These are phyloP conservation scores for Drosophila borealis DNA, from an alignment of 2,888 invertebrate genomes.

Conservation along the genomic window DNA sequence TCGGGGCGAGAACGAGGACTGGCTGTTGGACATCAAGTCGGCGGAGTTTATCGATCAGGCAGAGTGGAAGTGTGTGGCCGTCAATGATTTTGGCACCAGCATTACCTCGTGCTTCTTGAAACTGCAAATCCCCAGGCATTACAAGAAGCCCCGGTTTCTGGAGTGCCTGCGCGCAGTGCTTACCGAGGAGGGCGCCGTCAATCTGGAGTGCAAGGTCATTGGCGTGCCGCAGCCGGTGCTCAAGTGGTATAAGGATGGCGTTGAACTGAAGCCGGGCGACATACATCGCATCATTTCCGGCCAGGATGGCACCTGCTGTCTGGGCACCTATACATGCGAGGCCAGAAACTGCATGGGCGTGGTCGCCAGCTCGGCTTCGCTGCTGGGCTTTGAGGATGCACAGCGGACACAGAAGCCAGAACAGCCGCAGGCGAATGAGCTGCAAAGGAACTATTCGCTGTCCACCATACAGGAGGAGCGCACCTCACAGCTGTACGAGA, in stretches of 20 bases:
- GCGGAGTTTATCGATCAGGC: conserved; percentile 94
- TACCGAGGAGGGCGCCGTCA: conserved; percentile 94
- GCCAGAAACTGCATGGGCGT: conserved; percentile 96
- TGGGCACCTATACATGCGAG: conserved; percentile 96
- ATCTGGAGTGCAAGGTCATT: conserved; percentile 96
- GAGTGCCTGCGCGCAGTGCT: conserved; percentile 94
- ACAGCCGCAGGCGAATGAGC: conserved; percentile 84
- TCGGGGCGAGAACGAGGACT: conserved; percentile 90
- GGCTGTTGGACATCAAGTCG: conserved; percentile 89
- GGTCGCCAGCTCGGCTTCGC: conserved; percentile 94
- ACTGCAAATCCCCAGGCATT: conserved; percentile 93
- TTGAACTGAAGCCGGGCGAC: conserved; percentile 95
- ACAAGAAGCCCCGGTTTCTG: conserved; percentile 94
- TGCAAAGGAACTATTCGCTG: conserved; percentile 91
- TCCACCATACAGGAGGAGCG: conserved; percentile 96
- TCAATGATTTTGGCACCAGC: conserved; percentile 95
- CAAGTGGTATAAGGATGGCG: conserved; percentile 97
- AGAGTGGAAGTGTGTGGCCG: conserved; percentile 96
- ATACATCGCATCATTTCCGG: conserved; percentile 96
- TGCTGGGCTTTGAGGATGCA: conserved; percentile 93
- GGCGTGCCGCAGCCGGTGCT: conserved; percentile 95
- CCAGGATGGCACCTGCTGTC: conserved; percentile 94
- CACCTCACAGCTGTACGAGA: conserved; percentile 94
- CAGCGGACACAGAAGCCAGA: conserved; percentile 86
- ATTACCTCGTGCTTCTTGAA: conserved; percentile 94